A percentile compares a stretch with the other conserved stretches of the same genome.
Conservation (phyloP, 2,797 vertebrate genomes). For the Eidolon dupreanum region DNA sequence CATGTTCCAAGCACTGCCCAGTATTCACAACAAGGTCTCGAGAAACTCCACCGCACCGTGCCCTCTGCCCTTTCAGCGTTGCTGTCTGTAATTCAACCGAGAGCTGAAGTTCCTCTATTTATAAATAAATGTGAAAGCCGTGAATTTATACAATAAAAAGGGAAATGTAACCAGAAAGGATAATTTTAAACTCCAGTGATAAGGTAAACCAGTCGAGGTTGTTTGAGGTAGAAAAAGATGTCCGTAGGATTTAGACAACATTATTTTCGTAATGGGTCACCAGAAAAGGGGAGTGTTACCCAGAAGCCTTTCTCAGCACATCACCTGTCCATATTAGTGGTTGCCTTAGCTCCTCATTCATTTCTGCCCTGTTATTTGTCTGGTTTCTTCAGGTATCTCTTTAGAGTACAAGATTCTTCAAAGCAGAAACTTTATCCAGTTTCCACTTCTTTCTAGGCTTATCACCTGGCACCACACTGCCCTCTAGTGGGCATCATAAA, state of each 20-base stretch:
- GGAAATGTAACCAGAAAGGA: neutral
- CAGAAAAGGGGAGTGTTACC: neutral
- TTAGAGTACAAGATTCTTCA: neutral
- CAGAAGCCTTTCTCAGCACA: neutral
- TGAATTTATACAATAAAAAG: neutral
- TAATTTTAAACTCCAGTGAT: neutral
- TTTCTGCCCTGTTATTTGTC: neutral
- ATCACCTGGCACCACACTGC: neutral
- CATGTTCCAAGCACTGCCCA: neutral
- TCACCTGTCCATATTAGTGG: too few species aligned
- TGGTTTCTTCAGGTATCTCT: neutral
- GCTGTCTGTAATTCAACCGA: neutral
- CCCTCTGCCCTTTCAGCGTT: rapidly evolving
- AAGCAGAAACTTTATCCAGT: neutral
- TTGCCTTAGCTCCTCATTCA: neutral
- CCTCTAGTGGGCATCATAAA: neutral
- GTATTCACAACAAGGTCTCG: neutral
- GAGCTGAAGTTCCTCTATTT: neutral
- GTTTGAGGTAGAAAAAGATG: neutral
- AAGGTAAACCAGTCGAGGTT: too few species aligned
- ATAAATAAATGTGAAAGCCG: neutral
- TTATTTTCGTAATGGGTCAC: neutral
- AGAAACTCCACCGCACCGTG: rapidly evolving
- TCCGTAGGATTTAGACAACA: neutral
- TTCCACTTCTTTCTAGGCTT: neutral